Percentiles rank a stretch among this genome's conserved stretches.
Evolutionary conservation across 2,888 invertebrate species (phyloP).

Genomic region (Eilema depressum): DNA sequence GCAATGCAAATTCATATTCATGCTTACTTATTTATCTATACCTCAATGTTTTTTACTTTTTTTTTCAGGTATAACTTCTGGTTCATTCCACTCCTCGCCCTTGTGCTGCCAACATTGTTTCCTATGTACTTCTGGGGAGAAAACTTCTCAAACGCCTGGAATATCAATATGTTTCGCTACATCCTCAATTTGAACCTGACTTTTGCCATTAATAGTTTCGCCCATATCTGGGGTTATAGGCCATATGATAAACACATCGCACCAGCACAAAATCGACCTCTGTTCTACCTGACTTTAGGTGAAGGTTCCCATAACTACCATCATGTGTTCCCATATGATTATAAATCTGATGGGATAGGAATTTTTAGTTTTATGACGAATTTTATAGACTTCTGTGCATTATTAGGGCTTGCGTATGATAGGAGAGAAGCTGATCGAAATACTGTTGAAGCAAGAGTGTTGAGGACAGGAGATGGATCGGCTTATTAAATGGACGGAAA

Average conservation of each 20-base stretch:
- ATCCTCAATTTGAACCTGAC: slow-evolving; percentile 33
- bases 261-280: slow-evolving; percentile 51
- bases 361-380: slow-evolving; percentile 44
- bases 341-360: slow-evolving; percentile 56
- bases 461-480: slow-evolving; percentile 45
- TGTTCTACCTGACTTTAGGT: slow-evolving; percentile 50
- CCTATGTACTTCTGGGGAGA: slow-evolving; percentile 26
- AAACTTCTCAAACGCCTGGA: slow-evolving; percentile 29
- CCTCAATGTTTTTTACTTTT: background rate
- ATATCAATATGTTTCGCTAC: slow-evolving; percentile 35
- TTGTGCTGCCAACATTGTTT: slow-evolving; percentile 10
- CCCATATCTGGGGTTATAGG: slow-evolving; percentile 82
- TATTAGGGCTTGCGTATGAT: slow-evolving; percentile 54
- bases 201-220: slow-evolving; percentile 89
- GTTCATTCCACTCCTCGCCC: background rate
- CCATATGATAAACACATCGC: slow-evolving; percentile 74
- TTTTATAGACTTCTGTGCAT: slow-evolving; percentile 53
- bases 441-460: slow-evolving; percentile 21
- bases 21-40: too few species aligned
- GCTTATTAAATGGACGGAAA: background rate
- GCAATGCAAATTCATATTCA: too few species aligned
- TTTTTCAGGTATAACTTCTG: background rate
- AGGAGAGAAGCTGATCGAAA: slow-evolving; percentile 33
- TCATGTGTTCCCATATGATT: slow-evolving; percentile 65
- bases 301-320: slow-evolving; percentile 69